These are phyloP conservation scores for Vultur gryphus DNA, from an alignment of 2,797 vertebrate genomes.

Conservation along the genomic window DNA sequence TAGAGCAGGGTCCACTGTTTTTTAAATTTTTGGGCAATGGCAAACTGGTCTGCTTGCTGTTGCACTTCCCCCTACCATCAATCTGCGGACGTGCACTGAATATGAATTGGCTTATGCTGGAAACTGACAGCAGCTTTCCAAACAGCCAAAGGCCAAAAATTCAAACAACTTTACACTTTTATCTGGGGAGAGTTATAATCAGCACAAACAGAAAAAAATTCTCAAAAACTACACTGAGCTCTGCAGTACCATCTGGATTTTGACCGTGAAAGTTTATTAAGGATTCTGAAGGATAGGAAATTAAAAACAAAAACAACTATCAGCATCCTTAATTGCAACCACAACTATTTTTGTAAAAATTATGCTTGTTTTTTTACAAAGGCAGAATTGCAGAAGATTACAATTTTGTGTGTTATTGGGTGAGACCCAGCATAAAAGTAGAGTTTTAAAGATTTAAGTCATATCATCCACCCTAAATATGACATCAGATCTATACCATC, in stretches of 20 bases:
- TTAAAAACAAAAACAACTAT: neutral
- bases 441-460: neutral
- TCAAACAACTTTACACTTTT: slow-evolving; percentile 31
- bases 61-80: neutral
- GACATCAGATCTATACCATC: too few relatives aligned
- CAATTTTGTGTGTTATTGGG: neutral
- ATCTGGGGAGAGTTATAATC: slow-evolving; percentile 30
- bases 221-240: neutral
- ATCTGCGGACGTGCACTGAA: neutral
- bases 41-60: neutral
- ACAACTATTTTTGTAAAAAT: neutral
- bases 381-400: neutral
- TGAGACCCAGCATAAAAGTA: neutral
- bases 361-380: neutral
- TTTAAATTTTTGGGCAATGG: neutral
- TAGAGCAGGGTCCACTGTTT: neutral
- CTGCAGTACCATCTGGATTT: slow-evolving; percentile 39
- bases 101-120: neutral
- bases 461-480: neutral
- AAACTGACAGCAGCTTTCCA: slow-evolving; percentile 11
- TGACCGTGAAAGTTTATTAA: slow-evolving; percentile 1
- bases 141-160: slow-evolving; percentile 52
- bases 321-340: neutral
- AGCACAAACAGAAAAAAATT: neutral
- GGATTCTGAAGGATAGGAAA: slow-evolving; percentile 2